Evolutionary conservation across 2,888 invertebrate genomes (phyloP), one percentile per base, ranked within the genome.

Genomic region (Auanema freiburgensis): DNA sequence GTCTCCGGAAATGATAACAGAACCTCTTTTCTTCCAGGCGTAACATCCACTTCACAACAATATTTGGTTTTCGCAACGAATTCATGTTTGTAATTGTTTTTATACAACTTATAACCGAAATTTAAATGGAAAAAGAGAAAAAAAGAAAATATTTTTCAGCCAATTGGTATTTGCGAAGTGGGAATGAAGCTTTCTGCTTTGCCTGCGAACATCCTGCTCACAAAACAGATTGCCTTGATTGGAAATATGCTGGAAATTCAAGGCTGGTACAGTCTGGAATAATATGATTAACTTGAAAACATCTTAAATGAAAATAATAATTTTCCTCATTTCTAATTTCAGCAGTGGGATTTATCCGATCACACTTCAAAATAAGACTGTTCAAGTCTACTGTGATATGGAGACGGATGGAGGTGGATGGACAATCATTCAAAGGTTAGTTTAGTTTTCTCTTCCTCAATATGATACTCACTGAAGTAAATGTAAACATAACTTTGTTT

Each of bases 371-470:
- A 60, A 60, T 25, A 59, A 59, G 18, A 60, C 60, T 14, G 60
- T 50, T 24, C 60, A 65, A 55, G 70, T 71, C 16, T 71, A 65
- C 57, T 71, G 70, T 54, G 70, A 71, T 40, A 71, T 71, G 70
- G 44, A 51, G 43, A 64, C 61, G 2, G 62, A 67, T 54, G 66
- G 59, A 21, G 70, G 70, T 24, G 70, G 70, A 56, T 71, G 70
- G 70, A 46, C 66, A 14, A 46, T 67, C 23, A 61, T 71, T 41
- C 70, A 71, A 57, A 67, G 65, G 70, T 71, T 12, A 42, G n/a
- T 16, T 11, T 18, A 25, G 1, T 53, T 21, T 14, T 11, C 11
- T 11, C 25, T 24, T 53, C n/a, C n/a, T n/a, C n/a, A n/a, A n/a
- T n/a, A n/a, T n/a, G n/a, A n/a, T n/a, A n/a, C n/a, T n/a, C n/a